phyloP scores from a whole-genome alignment of 2,113 vertebrate genomes.

The Indicator indicator region DNA sequence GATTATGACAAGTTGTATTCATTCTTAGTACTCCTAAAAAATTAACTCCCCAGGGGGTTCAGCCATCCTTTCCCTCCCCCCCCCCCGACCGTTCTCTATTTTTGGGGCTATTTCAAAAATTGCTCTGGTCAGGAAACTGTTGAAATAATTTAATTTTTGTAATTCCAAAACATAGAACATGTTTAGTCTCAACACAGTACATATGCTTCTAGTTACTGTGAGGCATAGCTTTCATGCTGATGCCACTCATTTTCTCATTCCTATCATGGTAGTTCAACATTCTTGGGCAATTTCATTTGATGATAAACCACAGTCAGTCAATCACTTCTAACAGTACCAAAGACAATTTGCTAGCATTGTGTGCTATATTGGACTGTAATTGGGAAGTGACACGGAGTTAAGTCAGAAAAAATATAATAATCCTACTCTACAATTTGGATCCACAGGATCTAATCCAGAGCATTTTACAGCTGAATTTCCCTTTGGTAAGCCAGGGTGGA shows the following conservation, averaged over 20 bases:
- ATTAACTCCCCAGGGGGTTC: neutral
- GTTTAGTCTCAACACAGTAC: slow-evolving; percentile 22
- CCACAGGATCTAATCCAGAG: neutral
- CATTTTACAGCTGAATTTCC: neutral
- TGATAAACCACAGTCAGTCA: neutral
- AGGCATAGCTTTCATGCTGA: neutral
- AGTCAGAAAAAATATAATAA: neutral
- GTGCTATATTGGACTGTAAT: neutral
- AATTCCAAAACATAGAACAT: neutral
- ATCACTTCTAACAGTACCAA: neutral
- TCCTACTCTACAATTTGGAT: neutral
- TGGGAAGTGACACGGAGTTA: neutral
- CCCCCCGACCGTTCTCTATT: neutral
- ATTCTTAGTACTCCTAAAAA: neutral
- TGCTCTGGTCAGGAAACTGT: slow-evolving; percentile 7
- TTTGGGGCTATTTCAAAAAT: neutral
- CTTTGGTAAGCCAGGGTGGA: neutral
- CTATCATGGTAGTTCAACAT: neutral
- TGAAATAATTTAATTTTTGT: slow-evolving; percentile 11
- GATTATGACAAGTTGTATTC: neutral
- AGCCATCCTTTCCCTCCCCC: neutral
- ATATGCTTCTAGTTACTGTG: neutral
- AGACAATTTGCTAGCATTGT: neutral
- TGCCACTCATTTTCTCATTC: neutral
- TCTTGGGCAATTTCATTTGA: neutral